phyloP scores from a whole-genome alignment of 2,113 vertebrate genomes.

The Nycticryphes semicollaris region DNA sequence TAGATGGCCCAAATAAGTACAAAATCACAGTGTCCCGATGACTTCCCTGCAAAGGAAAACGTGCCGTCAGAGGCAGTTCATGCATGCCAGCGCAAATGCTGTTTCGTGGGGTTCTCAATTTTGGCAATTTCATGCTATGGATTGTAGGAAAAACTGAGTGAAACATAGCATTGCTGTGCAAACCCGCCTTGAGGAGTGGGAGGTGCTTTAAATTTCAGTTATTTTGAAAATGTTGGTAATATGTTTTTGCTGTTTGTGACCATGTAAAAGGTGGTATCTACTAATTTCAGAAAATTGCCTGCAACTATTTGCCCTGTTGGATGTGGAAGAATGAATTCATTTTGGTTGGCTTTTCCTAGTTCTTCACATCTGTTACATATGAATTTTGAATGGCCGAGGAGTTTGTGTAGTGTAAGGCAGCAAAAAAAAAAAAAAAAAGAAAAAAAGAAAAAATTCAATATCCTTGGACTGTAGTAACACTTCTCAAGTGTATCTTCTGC shows the following conservation, averaged over 20 bases:
- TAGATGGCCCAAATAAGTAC: background rate
- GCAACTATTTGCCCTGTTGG: background rate
- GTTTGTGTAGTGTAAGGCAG: background rate
- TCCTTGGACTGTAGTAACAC: background rate
- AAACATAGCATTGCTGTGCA: background rate
- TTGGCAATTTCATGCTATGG: background rate
- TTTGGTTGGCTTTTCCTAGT: background rate
- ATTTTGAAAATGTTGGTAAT: background rate
- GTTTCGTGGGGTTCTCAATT: background rate
- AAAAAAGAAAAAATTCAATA: background rate
- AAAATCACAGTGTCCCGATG: background rate
- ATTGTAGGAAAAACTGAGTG: background rate
- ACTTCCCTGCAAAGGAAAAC: background rate
- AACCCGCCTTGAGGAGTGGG: background rate
- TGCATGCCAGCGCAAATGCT: background rate
- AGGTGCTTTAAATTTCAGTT: background rate
- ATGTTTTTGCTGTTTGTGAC: background rate
- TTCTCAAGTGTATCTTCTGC: background rate
- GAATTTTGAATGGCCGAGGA: background rate
- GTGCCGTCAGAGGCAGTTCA: background rate
- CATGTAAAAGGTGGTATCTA: background rate
- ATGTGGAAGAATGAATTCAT: background rate
- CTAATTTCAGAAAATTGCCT: background rate
- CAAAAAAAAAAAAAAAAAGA: background rate
- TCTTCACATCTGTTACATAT: background rate